These are phyloP conservation scores for Drosophila miranda DNA, from an alignment of 1,140 invertebrate species.

Conservation along the genomic window DNA sequence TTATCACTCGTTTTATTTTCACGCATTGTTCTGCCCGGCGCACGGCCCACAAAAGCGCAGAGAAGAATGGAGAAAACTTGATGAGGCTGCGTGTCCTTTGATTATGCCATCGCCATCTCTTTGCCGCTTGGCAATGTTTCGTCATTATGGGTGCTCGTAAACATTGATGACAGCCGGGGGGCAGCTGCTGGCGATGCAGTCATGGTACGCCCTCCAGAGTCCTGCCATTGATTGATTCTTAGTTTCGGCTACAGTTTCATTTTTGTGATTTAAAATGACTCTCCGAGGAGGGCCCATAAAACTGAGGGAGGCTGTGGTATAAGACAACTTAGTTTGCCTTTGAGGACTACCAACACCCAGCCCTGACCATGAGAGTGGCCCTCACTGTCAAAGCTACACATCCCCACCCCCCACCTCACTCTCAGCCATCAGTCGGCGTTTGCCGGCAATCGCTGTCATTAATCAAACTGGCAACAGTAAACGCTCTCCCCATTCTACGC, in stretches of 20 bases:
- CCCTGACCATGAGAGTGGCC: constrained; percentile 50
- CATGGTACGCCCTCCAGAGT: constrained; percentile 9
- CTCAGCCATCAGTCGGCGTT: constrained; percentile 43
- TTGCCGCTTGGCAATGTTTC: constrained; percentile 36
- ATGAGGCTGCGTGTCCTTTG: constrained; percentile 74
- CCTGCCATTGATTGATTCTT: constrained; percentile 61
- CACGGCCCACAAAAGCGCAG: constrained; percentile 6
- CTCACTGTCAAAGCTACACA: constrained; percentile 12
- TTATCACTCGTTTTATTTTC: constrained; percentile 69
- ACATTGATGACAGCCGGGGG: constrained; percentile 74
- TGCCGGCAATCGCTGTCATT: constrained; percentile 66
- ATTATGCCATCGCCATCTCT: constrained; percentile 55
- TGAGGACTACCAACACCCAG: constrained; percentile 54
- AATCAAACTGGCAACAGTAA: constrained; percentile 64
- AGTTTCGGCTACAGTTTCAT: constrained; percentile 18
- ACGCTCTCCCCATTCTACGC: background rate
- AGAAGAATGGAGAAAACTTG: constrained; percentile 45
- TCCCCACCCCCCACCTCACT: background rate
- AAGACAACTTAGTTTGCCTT: constrained; percentile 40
- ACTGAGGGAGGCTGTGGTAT: too few species aligned
- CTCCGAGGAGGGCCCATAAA: background rate
- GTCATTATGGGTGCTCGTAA: constrained; percentile 73
- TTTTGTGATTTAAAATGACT: constrained; percentile 34
- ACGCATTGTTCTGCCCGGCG: constrained; percentile 58
- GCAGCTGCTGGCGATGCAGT: constrained; percentile 27